These are phyloP conservation scores for Petrocephalus sullivani DNA, from an alignment of 2,797 vertebrate species.

Conservation along the genomic window DNA sequence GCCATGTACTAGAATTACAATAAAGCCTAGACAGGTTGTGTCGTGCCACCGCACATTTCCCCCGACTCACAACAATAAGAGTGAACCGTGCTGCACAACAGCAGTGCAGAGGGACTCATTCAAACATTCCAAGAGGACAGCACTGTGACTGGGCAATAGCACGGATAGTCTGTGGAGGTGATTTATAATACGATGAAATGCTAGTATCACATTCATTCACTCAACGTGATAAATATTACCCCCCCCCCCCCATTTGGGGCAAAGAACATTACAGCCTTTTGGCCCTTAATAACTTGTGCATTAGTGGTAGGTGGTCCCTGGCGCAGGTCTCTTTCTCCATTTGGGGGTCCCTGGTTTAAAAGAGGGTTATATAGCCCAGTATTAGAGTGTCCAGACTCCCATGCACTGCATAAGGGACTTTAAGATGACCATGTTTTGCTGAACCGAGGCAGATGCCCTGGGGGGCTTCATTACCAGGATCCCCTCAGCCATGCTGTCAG, in stretches of 20 bases:
- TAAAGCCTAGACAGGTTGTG: background rate
- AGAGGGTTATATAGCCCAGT: background rate
- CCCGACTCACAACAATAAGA: background rate
- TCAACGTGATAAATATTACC: background rate
- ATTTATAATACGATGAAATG: background rate
- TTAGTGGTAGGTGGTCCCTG: background rate
- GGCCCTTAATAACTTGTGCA: background rate
- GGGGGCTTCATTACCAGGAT: constrained; percentile 53
- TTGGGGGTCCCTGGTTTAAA: background rate
- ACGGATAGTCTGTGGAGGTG: background rate
- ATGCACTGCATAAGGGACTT: background rate
- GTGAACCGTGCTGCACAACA: background rate
- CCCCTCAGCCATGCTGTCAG: constrained; percentile 63
- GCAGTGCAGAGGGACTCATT: background rate
- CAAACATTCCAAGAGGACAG: background rate
- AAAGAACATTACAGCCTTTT: background rate
- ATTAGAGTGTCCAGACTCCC: background rate
- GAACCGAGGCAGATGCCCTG: background rate
- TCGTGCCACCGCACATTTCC: background rate
- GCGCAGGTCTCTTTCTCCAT: background rate
- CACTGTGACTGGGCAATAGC: background rate
- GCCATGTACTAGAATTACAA: constrained; percentile 7
- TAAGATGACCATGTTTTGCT: background rate
- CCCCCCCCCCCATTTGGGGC: background rate
- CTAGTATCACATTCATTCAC: background rate